These are phyloP conservation scores for Crotalus adamanteus DNA, from an alignment of 2,797 vertebrate genomes.

Conservation along the genomic window DNA sequence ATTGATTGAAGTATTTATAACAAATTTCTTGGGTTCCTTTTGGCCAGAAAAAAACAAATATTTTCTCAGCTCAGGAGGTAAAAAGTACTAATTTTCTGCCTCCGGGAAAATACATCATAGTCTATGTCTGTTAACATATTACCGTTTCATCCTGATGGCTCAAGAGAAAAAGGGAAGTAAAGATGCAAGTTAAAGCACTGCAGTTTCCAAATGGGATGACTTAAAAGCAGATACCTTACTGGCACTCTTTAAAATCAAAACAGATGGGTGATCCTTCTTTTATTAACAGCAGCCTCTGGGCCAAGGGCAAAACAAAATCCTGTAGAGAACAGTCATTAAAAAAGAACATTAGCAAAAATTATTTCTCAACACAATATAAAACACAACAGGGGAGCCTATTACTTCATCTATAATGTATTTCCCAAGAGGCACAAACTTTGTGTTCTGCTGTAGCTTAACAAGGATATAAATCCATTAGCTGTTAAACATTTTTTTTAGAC, in stretches of 20 bases:
- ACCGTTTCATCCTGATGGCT: neutral
- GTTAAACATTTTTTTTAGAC: constrained; percentile 23
- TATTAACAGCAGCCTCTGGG: constrained; percentile 26
- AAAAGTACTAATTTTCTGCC: neutral
- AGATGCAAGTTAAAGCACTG: constrained; percentile 27
- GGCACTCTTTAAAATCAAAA: constrained; percentile 27
- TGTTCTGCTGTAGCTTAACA: constrained; percentile 33
- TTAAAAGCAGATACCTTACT: constrained; percentile 38
- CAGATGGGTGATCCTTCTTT: constrained; percentile 35
- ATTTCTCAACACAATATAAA: constrained; percentile 39
- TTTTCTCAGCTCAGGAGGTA: neutral
- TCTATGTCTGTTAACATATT: neutral
- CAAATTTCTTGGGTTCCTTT: neutral
- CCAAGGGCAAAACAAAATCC: constrained; percentile 25
- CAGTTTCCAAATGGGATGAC: constrained; percentile 14
- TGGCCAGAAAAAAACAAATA: neutral
- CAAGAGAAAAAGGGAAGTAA: constrained; percentile 6
- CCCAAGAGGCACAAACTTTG: constrained; percentile 17
- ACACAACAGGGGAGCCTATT: constrained; percentile 27
- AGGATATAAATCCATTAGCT: constrained; percentile 27
- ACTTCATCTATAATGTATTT: constrained; percentile 19
- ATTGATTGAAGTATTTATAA: neutral
- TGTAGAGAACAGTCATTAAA: constrained; percentile 33
- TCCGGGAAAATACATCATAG: neutral
- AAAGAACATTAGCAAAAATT: constrained; percentile 11